Conservation (phyloP, 2,888 invertebrate species). For the Dryadula phaetusa region DNA sequence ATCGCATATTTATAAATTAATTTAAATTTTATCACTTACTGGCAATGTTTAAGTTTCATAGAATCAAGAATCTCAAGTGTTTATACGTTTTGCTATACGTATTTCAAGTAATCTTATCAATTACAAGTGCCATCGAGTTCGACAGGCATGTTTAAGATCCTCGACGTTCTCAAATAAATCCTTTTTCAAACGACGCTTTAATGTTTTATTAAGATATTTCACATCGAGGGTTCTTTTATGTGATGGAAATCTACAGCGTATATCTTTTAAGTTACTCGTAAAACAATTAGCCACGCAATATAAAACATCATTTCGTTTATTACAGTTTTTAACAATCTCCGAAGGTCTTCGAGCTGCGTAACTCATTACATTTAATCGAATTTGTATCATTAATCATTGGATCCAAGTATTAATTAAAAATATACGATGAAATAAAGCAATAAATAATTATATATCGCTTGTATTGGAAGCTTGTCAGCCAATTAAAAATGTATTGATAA, state of each 20-base stretch:
- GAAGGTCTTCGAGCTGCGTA: not conserved
- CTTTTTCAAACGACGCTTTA: conserved; percentile 63
- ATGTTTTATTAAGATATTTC: conserved; percentile 60
- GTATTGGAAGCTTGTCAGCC: conserved; percentile 19
- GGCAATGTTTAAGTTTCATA: conserved; percentile 22
- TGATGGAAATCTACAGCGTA: conserved; percentile 13
- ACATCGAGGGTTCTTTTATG: conserved; percentile 41
- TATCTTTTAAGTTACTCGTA: conserved; percentile 5
- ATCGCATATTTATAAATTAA: not conserved
- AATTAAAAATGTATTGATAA: conserved; percentile 19
- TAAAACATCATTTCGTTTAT: not conserved
- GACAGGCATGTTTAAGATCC: conserved; percentile 65
- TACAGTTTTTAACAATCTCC: conserved; percentile 5
- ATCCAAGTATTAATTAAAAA: conserved; percentile 20
- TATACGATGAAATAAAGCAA: conserved; percentile 12
- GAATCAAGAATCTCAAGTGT: conserved; percentile 30
- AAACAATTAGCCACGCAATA: conserved; percentile 1
- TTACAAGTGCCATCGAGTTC: conserved; percentile 64
- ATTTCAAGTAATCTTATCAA: conserved; percentile 62
- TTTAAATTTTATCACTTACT: conserved; percentile 14
- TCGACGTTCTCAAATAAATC: conserved; percentile 62
- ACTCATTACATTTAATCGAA: conserved; percentile 21
- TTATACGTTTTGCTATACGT: conserved; percentile 31
- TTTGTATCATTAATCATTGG: conserved; percentile 23
- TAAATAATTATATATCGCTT: conserved; percentile 20